phyloP scores from a whole-genome alignment of 2,797 vertebrate species.

The Clarias platycephalus region DNA sequence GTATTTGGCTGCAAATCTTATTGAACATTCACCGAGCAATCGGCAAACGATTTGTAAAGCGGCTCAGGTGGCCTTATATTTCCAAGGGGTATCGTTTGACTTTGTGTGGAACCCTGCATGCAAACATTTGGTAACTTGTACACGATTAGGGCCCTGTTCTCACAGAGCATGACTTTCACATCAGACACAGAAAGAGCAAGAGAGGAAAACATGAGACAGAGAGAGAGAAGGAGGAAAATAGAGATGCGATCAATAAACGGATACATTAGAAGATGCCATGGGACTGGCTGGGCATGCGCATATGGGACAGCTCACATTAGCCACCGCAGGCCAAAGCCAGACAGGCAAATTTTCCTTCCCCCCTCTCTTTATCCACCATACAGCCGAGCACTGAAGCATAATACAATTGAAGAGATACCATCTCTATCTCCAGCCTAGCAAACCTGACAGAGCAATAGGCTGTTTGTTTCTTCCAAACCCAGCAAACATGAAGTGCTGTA shows the following conservation, averaged over 20 bases:
- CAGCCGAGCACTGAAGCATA: slow-evolving; percentile 3
- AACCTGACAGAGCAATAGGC: neutral
- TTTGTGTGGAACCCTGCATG: neutral
- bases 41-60: slow-evolving; percentile 14
- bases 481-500: neutral
- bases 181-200: slow-evolving; percentile 29
- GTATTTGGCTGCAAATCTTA: neutral
- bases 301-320: slow-evolving; percentile 46
- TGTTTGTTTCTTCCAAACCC: neutral
- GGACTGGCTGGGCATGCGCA: slow-evolving; percentile 48
- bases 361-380: slow-evolving; percentile 17
- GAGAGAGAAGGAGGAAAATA: slow-evolving; percentile 31
- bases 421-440: slow-evolving; percentile 19
- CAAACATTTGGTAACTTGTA: slow-evolving; percentile 28
- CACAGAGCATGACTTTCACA: slow-evolving; percentile 40
- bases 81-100: slow-evolving; percentile 22
- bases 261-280: slow-evolving; percentile 56
- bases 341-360: slow-evolving; percentile 36
- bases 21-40: slow-evolving; percentile 13
- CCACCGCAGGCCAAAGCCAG: slow-evolving; percentile 41
- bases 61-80: slow-evolving; percentile 27
- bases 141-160: slow-evolving; percentile 17
- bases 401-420: slow-evolving; percentile 11
- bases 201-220: slow-evolving; percentile 33
- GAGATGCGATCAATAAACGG: slow-evolving; percentile 54